Evolutionary conservation across 2,888 invertebrate genomes (phyloP), one percentile per base, ranked within the genome.

Genomic region (Digitonthophagus gazella): DNA sequence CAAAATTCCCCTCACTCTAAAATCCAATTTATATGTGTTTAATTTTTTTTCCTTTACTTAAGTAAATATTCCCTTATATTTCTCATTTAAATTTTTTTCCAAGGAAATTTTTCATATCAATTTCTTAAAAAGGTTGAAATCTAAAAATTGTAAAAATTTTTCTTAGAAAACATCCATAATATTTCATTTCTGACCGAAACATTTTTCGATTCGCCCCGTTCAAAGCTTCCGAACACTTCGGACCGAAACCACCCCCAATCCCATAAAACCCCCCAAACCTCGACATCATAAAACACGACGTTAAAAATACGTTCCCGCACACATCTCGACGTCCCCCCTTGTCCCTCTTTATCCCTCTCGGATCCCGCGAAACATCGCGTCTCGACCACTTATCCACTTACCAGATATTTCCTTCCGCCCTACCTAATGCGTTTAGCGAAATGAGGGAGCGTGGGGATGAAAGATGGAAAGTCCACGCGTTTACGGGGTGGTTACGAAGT

Each of bases 1-100:
- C 19, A 97, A 84, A 3, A 98, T 82, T 1, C 93, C 93, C 71
- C 91, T 87, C 69, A 95, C 93, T 82, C 96, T 90, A 66, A 89
- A n/a, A n/a, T n/a, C n/a, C n/a, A n/a, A n/a, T n/a, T n/a, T n/a
- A n/a, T n/a, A n/a, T n/a, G n/a, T n/a, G n/a, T n/a, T n/a, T n/a
- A n/a, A n/a, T n/a, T n/a, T n/a, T n/a, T n/a, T n/a, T n/a, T n/a
- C n/a, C n/a, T n/a, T n/a, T n/a, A n/a, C n/a, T n/a, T n/a, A n/a
- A n/a, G n/a, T n/a, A n/a, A n/a, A n/a, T n/a, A n/a, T n/a, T n/a
- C n/a, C n/a, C n/a, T n/a, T n/a, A n/a, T n/a, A n/a, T n/a, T n/a
- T n/a, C n/a, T n/a, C n/a, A n/a, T n/a, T n/a, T n/a, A n/a, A n/a
- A n/a, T n/a, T n/a, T n/a, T n/a, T n/a, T n/a, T n/a, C n/a, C n/a